Base-by-base conservation (phyloP, 2,888 invertebrate genomes). In the Odontocolon sp. region DNA sequence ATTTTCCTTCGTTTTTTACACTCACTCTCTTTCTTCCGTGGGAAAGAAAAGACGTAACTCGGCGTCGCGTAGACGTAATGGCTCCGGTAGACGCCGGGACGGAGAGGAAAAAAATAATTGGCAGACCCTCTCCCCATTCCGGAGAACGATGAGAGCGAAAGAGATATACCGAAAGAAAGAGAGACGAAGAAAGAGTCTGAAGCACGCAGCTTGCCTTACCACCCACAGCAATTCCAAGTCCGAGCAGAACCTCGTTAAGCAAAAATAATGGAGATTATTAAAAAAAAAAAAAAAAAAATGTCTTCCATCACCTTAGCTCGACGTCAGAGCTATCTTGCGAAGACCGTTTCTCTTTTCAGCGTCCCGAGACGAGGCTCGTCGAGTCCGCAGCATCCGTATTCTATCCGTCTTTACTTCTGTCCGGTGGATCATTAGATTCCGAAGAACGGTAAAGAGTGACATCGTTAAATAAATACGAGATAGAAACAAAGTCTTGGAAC, bases 211-310 rank as follows among this genome's bases (percentile, higher is more conserved):
- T n/a, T 23, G 21, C 45, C 45, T 23, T 9, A 45, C 28, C 47
- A 56, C 52, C 45, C 73, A 52, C 45, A 52, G 50, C 52, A 76
- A 64, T 78, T 47, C 67, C 52, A 26, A 54, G 76, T 77, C 56
- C 54, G 66, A 75, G 47, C 71, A 66, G 72, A 72, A 73, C 28
- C 79, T 80, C 82, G 79, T 83, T 81, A 77, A 80, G 75, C 76
- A 80, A 79, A 80, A 80, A 81, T 82, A 83, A 82, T 80, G 80
- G 70, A 82, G 76, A 80, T 79, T 80, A 82, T 79, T 69, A 79
- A 71, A 75, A 80, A 47, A 61, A 68, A 47, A 50, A 64, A 64
- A 40, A 8, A 42, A 38, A 21, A 68, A 59, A 61, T 54, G 11
- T 26, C 21, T 45, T 73, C 57, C 11, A 23, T 14, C 38, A 26